These are phyloP conservation scores for Marisa cornuarietis DNA, from an alignment of 1,140 invertebrate species.

Conservation along the genomic window DNA sequence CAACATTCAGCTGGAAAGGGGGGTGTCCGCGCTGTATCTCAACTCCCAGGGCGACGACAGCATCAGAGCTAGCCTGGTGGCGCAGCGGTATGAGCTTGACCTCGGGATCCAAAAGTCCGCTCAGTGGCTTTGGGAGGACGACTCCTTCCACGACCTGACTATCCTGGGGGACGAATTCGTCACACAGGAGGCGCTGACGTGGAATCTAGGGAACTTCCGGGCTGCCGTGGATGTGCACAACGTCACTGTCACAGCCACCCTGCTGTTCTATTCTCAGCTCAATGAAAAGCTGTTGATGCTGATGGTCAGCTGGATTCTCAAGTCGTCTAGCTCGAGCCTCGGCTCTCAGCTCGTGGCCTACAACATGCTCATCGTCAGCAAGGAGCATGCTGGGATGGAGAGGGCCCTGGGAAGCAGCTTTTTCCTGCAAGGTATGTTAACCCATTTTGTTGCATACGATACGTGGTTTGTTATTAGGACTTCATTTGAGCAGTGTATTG, in stretches of 20 bases:
- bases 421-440: conserved; percentile 39
- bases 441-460: too few relatives aligned
- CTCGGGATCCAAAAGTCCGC: too few relatives aligned
- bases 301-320: neutral
- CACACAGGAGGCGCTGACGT: too few relatives aligned
- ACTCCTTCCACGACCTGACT: too few relatives aligned
- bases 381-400: conserved; percentile 48
- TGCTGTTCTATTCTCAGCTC: conserved; percentile 1
- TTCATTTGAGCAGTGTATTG: too few relatives aligned
- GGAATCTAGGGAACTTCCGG: too few relatives aligned
- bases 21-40: conserved; percentile 41
- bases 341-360: conserved; percentile 39
- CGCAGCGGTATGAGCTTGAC: too few relatives aligned
- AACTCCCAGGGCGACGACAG: conserved; percentile 14
- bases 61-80: too few relatives aligned
- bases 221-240: neutral
- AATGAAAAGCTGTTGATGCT: conserved; percentile 1
- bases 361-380: conserved; percentile 45
- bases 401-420: conserved; percentile 44
- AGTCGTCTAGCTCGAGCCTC: conserved; percentile 10
- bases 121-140: too few relatives aligned
- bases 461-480: too few relatives aligned
- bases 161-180: too few relatives aligned
- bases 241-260: neutral
- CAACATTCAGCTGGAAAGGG: conserved; percentile 44